Evolutionary conservation across 1,140 invertebrate species (phyloP).

Genomic region (Leptinotarsa lineolata): DNA sequence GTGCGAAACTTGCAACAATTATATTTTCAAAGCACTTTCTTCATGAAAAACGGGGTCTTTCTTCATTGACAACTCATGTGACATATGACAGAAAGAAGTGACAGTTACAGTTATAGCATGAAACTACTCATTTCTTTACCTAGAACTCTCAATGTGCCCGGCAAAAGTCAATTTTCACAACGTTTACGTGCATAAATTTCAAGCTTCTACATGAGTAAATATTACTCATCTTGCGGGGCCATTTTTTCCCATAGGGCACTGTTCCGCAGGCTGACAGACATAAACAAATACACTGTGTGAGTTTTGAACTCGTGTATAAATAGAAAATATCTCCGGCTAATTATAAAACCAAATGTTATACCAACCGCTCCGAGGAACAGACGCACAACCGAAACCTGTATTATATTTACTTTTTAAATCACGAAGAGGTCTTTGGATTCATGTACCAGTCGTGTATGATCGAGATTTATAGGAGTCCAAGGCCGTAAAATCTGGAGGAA

Average conservation of each 20-base stretch:
- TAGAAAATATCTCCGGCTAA: constrained; percentile 1
- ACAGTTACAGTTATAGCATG: no score
- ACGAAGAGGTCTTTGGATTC: background rate
- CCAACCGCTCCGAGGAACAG: background rate
- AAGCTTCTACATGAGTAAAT: no score
- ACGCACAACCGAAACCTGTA: constrained; percentile 1
- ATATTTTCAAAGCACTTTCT: background rate
- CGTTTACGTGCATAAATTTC: no score
- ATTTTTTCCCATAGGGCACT: background rate
- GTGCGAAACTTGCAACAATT: background rate
- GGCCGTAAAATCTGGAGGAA: constrained; percentile 1
- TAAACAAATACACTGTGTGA: background rate
- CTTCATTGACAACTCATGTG: no score
- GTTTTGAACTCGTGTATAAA: constrained; percentile 4
- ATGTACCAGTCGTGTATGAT: background rate
- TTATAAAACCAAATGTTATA: constrained; percentile 6
- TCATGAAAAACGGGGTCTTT: no score
- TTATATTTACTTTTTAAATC: constrained; percentile 7
- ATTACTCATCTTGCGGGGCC: background rate
- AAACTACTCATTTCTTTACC: no score
- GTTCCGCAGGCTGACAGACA: constrained; percentile 3
- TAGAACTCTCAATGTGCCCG: no score
- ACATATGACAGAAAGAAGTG: no score
- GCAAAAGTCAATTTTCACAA: no score
- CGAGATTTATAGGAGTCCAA: background rate